These are phyloP conservation scores for Eulacestoma nigropectus DNA, from an alignment of 2,113 vertebrate genomes.

Conservation along the genomic window DNA sequence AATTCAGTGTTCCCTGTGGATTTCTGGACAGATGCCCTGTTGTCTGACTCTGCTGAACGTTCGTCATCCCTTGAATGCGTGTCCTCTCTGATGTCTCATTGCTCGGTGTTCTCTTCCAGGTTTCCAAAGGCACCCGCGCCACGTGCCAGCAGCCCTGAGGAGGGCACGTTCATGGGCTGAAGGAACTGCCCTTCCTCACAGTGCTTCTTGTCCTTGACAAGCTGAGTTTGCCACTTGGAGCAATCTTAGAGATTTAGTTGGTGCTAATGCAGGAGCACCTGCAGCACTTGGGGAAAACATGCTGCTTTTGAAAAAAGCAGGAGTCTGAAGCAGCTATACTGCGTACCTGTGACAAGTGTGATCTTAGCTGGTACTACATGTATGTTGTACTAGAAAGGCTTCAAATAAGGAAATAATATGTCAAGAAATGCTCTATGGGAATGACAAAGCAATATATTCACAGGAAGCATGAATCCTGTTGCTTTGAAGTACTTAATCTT, in stretches of 20 bases:
- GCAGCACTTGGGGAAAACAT: neutral
- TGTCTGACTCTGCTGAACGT: neutral
- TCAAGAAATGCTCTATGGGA: neutral
- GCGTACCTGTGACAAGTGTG: neutral
- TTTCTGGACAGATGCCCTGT: neutral
- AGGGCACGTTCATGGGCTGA: neutral
- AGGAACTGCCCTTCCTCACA: neutral
- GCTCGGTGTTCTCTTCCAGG: neutral
- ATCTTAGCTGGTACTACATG: neutral
- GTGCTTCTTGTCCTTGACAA: neutral
- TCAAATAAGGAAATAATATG: neutral
- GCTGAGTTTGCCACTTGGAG: neutral
- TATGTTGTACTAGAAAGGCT: neutral
- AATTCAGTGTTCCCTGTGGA: neutral
- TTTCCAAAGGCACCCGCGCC: fast-evolving
- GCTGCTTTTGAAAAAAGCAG: neutral
- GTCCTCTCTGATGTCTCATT: neutral
- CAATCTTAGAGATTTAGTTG: neutral
- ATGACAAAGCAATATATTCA: neutral
- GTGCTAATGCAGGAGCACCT: neutral
- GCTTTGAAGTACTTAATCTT: neutral
- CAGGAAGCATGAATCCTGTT: neutral
- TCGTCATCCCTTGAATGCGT: fast-evolving
- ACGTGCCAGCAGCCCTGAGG: fast-evolving
- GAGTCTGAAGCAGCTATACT: neutral